Percentiles rank a stretch among this genome's conserved stretches.
These are phyloP conservation scores for Acomys russatus DNA, from an alignment of 2,797 vertebrate species.

Conservation along the genomic window DNA sequence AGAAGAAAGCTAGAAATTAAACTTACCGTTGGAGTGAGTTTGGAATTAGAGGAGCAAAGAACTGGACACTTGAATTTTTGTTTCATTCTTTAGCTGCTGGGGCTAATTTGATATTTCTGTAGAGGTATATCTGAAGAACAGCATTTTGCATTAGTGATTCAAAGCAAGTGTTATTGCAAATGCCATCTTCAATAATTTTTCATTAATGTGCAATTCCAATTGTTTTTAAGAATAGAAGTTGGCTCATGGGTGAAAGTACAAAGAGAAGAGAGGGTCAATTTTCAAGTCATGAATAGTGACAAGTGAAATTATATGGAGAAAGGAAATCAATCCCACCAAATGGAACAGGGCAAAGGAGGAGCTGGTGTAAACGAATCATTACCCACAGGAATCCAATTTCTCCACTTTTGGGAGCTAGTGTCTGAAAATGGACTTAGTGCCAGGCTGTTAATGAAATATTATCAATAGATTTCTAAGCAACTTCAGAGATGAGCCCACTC, in stretches of 20 bases:
- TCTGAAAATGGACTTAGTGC: constrained; percentile 6
- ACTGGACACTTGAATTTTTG: neutral
- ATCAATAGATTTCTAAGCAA: constrained; percentile 54
- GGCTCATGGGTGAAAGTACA: constrained; percentile 55
- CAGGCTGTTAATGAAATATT: constrained; percentile 58
- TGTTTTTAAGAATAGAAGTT: constrained; percentile 72
- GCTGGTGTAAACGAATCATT: constrained; percentile 77
- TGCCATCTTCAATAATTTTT: constrained; percentile 52
- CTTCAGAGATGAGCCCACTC: neutral
- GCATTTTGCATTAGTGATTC: constrained; percentile 32
- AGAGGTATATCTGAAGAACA: neutral
- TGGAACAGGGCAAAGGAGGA: constrained; percentile 72
- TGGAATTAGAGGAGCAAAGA: neutral
- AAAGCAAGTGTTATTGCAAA: constrained; percentile 57
- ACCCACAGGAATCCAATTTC: constrained; percentile 68
- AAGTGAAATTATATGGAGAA: constrained; percentile 76
- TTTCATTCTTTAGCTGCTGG: neutral
- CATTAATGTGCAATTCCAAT: constrained; percentile 67
- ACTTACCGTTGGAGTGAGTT: neutral
- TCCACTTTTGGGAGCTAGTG: constrained; percentile 38
- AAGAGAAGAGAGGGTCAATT: constrained; percentile 69
- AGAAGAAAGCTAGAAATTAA: neutral
- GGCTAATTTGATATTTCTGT: constrained; percentile 27
- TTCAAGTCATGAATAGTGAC: constrained; percentile 71
- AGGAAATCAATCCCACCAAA: constrained; percentile 80